phyloP scores from a whole-genome alignment of 2,888 invertebrate genomes.

The Exocentrus adspersus region DNA sequence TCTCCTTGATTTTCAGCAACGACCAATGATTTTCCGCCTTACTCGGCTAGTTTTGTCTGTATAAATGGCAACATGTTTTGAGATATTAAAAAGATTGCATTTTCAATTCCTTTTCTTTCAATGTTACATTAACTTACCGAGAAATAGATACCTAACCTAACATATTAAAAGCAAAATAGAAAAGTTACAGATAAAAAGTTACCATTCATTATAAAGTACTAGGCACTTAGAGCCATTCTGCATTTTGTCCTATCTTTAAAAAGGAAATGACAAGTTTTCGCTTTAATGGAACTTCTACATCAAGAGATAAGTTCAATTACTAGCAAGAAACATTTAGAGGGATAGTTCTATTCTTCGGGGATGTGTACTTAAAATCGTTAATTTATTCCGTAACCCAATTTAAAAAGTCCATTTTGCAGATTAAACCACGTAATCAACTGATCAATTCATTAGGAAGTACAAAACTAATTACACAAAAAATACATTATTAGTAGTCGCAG shows the following conservation, averaged over 20 bases:
- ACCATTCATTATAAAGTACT: no score
- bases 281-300: background rate
- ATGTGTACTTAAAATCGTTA: conserved; percentile 17
- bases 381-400: conserved; percentile 20
- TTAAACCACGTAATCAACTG: conserved; percentile 4
- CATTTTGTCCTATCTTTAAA: no score
- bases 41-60: no score
- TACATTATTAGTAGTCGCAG: background rate
- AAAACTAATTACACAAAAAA: conserved; percentile 10
- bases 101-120: background rate
- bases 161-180: no score
- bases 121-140: no score
- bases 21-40: no score
- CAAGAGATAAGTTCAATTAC: conserved; percentile 15
- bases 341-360: background rate
- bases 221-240: no score
- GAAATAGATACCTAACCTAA: no score
- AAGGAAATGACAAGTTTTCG: background rate
- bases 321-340: conserved; percentile 4
- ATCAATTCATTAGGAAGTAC: conserved; percentile 9
- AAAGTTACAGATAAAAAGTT: no score
- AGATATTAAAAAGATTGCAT: no score
- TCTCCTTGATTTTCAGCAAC: no score
- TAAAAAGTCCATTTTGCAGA: conserved; percentile 22
- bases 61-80: no score